Evolutionary conservation across 1,140 invertebrate genomes (phyloP).

Genomic region (Pogonomyrmex barbatus): DNA sequence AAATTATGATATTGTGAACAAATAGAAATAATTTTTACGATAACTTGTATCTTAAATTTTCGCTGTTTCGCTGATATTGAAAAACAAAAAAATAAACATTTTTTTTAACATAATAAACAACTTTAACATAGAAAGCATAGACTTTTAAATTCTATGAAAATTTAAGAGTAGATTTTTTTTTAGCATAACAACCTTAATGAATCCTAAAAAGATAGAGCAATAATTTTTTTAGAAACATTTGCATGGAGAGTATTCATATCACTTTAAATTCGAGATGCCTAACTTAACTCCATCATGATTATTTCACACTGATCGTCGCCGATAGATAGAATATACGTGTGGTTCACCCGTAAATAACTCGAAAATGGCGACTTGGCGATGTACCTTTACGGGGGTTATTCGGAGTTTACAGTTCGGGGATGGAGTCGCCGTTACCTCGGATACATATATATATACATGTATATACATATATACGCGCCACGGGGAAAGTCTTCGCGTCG

Average conservation of each 20-base stretch:
- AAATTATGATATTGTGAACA: background rate
- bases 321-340: slow-evolving; percentile 37
- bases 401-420: slow-evolving; percentile 79
- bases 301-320: slow-evolving; percentile 69
- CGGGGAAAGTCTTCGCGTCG: slow-evolving; percentile 67
- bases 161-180: background rate
- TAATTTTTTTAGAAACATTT: slow-evolving; percentile 8
- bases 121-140: background rate
- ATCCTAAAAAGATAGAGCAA: slow-evolving; percentile 4
- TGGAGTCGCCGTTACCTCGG: slow-evolving; percentile 74
- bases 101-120: background rate
- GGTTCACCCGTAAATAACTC: slow-evolving; percentile 71
- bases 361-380: slow-evolving; percentile 74
- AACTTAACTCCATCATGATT: slow-evolving; percentile 63
- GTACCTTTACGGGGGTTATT: slow-evolving; percentile 78
- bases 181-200: background rate
- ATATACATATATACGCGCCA: slow-evolving; percentile 25
- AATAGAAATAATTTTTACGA: background rate
- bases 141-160: background rate
- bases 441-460: slow-evolving; percentile 43
- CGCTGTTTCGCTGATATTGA: background rate
- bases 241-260: background rate
- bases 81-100: background rate
- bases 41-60: background rate
- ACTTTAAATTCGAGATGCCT: slow-evolving; percentile 31